Conservation (phyloP, 2,113 vertebrate genomes). For the Eulemur rufifrons region DNA sequence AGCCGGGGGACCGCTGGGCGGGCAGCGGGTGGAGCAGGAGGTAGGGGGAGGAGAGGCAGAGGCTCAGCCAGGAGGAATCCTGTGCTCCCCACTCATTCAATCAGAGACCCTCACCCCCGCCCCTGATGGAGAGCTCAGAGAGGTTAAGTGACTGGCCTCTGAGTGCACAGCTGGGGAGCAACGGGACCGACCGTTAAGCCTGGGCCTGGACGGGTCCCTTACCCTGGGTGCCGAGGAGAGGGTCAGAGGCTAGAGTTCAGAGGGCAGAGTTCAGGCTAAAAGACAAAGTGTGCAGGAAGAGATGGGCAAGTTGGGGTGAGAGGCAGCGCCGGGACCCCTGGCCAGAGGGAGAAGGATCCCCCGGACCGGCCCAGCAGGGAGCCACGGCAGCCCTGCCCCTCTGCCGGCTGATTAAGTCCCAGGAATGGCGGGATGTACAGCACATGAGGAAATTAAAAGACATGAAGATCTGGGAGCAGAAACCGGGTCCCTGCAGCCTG, state of each 20-base stretch:
- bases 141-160: neutral
- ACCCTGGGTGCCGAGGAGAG: neutral
- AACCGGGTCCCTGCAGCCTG: neutral
- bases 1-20: no score
- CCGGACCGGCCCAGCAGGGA: neutral
- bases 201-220: neutral
- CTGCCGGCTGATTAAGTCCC: slow-evolving; percentile 62
- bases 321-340: neutral
- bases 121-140: neutral
- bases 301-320: neutral
- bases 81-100: neutral
- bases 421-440: neutral
- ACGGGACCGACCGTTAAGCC: neutral
- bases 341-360: neutral
- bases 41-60: no score
- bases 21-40: neutral
- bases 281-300: neutral
- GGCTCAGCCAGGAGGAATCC: fast-evolving
- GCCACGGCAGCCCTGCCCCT: neutral
- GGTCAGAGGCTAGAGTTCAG: neutral
- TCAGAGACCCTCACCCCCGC: neutral
- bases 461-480: slow-evolving; percentile 46
- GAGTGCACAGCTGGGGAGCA: neutral
- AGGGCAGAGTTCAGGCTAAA: neutral
- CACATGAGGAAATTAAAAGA: slow-evolving; percentile 26